phyloP scores from a whole-genome alignment of 2,113 vertebrate species.

The Tyrannus savana region DNA sequence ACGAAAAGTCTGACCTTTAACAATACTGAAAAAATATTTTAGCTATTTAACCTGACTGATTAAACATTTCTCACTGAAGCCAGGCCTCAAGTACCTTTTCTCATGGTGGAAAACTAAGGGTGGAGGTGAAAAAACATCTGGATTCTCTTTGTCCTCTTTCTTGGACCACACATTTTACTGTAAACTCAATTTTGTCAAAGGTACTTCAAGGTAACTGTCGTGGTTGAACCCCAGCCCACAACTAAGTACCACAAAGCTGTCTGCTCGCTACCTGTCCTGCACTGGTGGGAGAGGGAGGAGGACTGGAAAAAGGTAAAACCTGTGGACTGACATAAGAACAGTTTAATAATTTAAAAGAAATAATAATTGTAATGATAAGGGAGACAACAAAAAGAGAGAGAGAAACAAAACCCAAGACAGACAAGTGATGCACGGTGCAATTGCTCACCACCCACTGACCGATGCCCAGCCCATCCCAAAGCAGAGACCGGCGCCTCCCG shows the following conservation, averaged over 20 bases:
- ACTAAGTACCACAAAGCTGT: neutral
- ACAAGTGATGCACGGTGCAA: neutral
- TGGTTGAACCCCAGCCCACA: neutral
- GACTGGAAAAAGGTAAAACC: neutral
- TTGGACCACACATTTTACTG: neutral
- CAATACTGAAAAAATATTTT: neutral
- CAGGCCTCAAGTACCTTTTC: neutral
- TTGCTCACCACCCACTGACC: neutral
- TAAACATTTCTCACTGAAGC: neutral
- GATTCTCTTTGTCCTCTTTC: neutral
- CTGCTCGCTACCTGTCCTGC: neutral
- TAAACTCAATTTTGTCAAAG: neutral
- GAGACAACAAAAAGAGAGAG: neutral
- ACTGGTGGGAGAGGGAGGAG: neutral
- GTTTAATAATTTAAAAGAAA: neutral
- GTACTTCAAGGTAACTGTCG: neutral
- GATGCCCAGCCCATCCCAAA: neutral
- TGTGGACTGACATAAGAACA: neutral
- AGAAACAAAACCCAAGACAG: neutral
- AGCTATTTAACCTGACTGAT: neutral
- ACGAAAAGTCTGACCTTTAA: neutral
- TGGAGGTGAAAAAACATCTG: neutral
- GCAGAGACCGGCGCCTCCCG: neutral
- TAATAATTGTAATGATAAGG: neutral
- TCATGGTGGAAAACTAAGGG: neutral